Conservation (phyloP, 2,888 invertebrate species). For the Torymus texanus region DNA sequence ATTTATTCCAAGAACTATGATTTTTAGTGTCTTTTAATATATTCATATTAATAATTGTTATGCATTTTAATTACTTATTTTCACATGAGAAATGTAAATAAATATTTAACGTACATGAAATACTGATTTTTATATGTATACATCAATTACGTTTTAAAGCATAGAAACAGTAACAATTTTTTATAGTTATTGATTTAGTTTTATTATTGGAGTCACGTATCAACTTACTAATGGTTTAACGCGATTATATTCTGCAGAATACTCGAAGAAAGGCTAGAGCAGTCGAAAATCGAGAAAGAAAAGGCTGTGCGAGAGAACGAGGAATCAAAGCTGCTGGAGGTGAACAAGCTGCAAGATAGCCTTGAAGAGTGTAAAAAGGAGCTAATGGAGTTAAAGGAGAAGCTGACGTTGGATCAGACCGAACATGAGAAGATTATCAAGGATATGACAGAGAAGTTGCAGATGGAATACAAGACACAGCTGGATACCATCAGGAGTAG, state of each 20-base stretch:
- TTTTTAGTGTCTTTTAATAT: too few relatives aligned
- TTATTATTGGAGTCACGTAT: too few relatives aligned
- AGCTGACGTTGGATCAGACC: constrained; percentile 69
- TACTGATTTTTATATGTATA: too few relatives aligned
- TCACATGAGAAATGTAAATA: too few relatives aligned
- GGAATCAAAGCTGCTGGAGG: constrained; percentile 63
- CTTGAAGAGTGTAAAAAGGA: constrained; percentile 64
- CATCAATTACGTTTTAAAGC: too few relatives aligned
- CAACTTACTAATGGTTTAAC: too few relatives aligned
- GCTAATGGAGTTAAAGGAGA: constrained; percentile 65
- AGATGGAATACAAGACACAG: constrained; percentile 85
- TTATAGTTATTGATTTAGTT: too few relatives aligned
- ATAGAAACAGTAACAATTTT: too few relatives aligned
- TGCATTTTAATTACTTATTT: too few relatives aligned
- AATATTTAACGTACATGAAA: too few relatives aligned
- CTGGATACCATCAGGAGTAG: constrained; percentile 81
- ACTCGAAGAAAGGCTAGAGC: constrained; percentile 65
- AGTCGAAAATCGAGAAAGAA: constrained; percentile 65
- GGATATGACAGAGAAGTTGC: constrained; percentile 83
- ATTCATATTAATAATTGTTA: too few relatives aligned
- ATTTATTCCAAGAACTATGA: too few relatives aligned
- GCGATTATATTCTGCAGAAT: constrained; percentile 53
- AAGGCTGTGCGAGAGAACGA: constrained; percentile 64
- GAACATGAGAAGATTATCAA: constrained; percentile 80
- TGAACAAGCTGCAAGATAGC: constrained; percentile 60